phyloP scores from a whole-genome alignment of 2,113 vertebrate species.

The Mobula birostris region DNA sequence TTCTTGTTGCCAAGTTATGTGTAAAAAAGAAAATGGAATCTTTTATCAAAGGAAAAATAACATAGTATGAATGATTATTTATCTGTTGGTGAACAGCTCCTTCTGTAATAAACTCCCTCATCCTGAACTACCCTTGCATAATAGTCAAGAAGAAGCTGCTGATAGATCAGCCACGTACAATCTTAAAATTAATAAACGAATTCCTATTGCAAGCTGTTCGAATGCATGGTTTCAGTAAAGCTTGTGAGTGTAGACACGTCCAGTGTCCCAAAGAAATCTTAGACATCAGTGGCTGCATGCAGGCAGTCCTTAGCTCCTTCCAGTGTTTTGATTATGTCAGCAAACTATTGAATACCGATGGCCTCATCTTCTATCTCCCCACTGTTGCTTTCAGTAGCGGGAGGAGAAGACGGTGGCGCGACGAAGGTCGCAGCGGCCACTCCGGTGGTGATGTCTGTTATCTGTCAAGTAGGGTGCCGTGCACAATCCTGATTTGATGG shows the following conservation, averaged over 20 bases:
- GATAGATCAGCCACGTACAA: not conserved
- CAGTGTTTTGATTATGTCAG: not conserved
- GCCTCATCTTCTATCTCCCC: not conserved
- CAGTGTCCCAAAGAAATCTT: not conserved
- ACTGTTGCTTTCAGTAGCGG: not conserved
- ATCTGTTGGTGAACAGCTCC: not conserved
- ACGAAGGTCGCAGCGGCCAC: too few relatives aligned
- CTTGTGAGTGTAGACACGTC: not conserved
- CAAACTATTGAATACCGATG: not conserved
- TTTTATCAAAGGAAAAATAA: not conserved
- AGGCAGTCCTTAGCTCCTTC: not conserved
- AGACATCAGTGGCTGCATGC: not conserved
- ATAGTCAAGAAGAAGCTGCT: not conserved
- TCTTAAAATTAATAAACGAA: not conserved
- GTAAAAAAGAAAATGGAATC: not conserved
- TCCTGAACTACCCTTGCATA: not conserved
- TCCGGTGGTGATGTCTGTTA: too few relatives aligned
- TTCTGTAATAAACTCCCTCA: not conserved
- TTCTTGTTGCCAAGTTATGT: not conserved
- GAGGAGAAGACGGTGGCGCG: too few relatives aligned
- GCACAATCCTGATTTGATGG: too few relatives aligned
- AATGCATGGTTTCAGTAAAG: not conserved
- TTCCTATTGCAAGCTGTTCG: not conserved
- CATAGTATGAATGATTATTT: not conserved
- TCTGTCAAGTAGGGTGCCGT: too few relatives aligned